Percentiles rank a stretch among this genome's conserved stretches.
These are phyloP conservation scores for Chloebia gouldiae DNA, from an alignment of 2,113 vertebrate genomes.

Conservation along the genomic window DNA sequence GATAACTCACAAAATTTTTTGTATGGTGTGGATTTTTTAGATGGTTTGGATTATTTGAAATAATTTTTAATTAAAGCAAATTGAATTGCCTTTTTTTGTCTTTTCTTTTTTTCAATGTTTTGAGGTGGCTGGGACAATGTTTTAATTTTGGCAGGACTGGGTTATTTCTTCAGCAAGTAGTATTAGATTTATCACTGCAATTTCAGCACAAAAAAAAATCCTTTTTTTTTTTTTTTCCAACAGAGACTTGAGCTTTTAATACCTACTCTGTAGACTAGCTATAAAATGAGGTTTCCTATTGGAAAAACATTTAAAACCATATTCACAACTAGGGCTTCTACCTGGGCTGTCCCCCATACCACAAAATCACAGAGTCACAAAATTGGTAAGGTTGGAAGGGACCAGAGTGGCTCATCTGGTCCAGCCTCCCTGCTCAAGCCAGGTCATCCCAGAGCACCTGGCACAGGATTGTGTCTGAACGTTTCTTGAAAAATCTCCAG, in stretches of 20 bases:
- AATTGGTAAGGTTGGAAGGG: neutral
- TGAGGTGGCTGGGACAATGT: fast-evolving
- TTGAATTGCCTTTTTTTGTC: neutral
- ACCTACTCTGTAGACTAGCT: too few species aligned
- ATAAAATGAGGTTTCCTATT: neutral
- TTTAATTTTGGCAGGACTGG: neutral
- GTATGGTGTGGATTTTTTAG: too few species aligned
- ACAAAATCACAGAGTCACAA: neutral
- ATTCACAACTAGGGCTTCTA: neutral
- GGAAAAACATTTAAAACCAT: neutral
- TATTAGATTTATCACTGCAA: neutral
- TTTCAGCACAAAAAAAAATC: neutral
- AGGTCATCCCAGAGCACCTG: neutral
- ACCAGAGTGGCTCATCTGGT: neutral
- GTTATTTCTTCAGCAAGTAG: neutral
- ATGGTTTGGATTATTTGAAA: too few species aligned
- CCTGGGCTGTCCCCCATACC: too few species aligned
- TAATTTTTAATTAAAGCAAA: too few species aligned
- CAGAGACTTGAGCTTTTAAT: neutral
- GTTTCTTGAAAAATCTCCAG: too few species aligned
- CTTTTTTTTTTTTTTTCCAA: neutral
- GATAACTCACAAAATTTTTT: too few species aligned
- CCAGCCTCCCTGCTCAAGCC: neutral
- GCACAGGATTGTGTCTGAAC: fast-evolving
- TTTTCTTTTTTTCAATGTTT: neutral